These are phyloP conservation scores for Theonella swinhoei DNA, from an alignment of 37 sponge, comb jelly and placozoan species.

Conservation along the genomic window DNA sequence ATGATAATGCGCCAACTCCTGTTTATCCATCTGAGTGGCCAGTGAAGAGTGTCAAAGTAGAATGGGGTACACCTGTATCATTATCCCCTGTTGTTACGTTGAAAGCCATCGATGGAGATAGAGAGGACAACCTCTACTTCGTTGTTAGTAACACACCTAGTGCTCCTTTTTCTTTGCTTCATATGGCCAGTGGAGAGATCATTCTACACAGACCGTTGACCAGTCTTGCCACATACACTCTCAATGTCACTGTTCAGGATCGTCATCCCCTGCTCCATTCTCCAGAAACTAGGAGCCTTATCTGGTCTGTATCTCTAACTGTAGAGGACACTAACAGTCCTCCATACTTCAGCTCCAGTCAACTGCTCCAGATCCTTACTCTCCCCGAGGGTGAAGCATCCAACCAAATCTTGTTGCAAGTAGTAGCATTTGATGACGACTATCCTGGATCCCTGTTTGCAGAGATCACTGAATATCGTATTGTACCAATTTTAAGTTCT, in stretches of 20 bases:
- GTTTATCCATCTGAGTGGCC: constrained; percentile 41
- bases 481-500: neutral
- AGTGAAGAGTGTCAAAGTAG: constrained; percentile 40
- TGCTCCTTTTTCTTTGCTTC: constrained; percentile 50
- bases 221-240: constrained; percentile 26
- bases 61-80: constrained; percentile 58
- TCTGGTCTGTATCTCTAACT: constrained; percentile 37
- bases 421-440: constrained; percentile 51
- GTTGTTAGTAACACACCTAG: neutral
- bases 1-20: constrained; percentile 59
- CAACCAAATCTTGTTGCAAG: neutral
- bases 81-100: constrained; percentile 29
- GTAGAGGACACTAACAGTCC: constrained; percentile 60
- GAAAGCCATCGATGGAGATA: constrained; percentile 45
- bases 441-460: constrained; percentile 42
- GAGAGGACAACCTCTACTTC: constrained; percentile 26
- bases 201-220: constrained; percentile 32
- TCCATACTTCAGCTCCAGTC: constrained; percentile 44
- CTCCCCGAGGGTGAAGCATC: constrained; percentile 1
- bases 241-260: constrained; percentile 50
- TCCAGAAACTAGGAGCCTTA: constrained; percentile 34
- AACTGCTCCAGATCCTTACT: constrained; percentile 8
- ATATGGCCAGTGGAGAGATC: constrained; percentile 37
- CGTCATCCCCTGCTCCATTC: constrained; percentile 32
- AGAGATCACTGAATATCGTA: constrained; percentile 29